Evolutionary conservation across 64 coral and sea anemone genomes (phyloP).

Genomic region (Trachythela sp.): DNA sequence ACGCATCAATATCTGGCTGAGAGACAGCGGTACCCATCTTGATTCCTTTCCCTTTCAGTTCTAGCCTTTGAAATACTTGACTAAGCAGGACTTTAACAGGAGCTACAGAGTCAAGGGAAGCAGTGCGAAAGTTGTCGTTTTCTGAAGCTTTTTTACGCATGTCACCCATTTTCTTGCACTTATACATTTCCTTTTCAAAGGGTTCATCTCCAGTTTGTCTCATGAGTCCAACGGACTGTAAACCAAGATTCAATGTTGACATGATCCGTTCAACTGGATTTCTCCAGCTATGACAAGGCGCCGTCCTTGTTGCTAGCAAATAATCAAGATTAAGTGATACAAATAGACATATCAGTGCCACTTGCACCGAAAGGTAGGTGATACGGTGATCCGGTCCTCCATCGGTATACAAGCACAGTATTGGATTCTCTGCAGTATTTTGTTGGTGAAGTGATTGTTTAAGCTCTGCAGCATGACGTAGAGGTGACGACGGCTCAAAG

Average conservation of each 20-base stretch:
- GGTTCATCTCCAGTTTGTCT: neutral
- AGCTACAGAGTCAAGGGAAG: neutral
- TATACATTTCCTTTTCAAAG: neutral
- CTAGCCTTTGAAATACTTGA: neutral
- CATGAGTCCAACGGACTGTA: neutral
- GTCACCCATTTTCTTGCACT: neutral
- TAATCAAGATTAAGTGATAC: constrained; percentile 37
- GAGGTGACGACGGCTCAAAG: constrained; percentile 37
- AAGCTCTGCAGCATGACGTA: constrained; percentile 32
- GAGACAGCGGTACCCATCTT: neutral
- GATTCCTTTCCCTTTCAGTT: neutral
- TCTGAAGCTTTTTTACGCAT: neutral
- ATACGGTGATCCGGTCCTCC: constrained; percentile 43
- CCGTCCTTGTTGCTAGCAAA: constrained; percentile 27
- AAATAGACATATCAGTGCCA: constrained; percentile 35
- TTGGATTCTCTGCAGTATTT: constrained; percentile 22
- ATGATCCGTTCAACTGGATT: constrained; percentile 38
- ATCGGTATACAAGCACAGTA: constrained; percentile 44
- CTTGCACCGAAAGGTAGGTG: constrained; percentile 51
- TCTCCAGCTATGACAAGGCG: neutral
- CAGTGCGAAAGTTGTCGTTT: neutral
- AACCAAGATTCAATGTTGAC: neutral
- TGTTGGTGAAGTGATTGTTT: constrained; percentile 34
- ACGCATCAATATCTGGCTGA: neutral
- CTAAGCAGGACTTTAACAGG: neutral